Base-by-base conservation (phyloP, 1,140 invertebrate species). In the Zaprionus camerounensis region DNA sequence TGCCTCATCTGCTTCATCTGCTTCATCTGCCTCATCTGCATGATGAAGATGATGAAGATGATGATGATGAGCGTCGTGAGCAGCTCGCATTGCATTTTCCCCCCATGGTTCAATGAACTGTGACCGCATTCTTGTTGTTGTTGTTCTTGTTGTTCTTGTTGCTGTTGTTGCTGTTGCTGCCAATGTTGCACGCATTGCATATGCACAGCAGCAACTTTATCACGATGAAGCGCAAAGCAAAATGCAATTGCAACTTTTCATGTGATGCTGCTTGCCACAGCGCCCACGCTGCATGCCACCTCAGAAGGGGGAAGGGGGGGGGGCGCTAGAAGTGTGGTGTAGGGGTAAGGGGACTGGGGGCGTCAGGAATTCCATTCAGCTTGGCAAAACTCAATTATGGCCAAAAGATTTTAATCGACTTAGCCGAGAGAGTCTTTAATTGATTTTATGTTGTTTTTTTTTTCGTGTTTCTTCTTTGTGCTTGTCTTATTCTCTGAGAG, bases 101-200 rank as follows among this genome's bases (percentile, higher is more conserved):
- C 41, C 78, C 68, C 80, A 76, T 59, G 81, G 81, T 84, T 84
- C 81, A 84, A 84, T 78, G 81, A 84, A 84, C 81, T 84, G 82
- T 84, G 81, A 84, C 81, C 81, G 82, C 81, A 84, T 73, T 82
- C 79, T 71, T 68, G 58, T 66, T 71, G 78, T 65, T 80, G 65
- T n/a, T 34, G 53, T 20, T 20, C 1, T 1, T 20, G 20, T 20
- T 20, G 20, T 31, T 26, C 2, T 44, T 34, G 31, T 34, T 34
- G 56, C 3, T 38, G 55, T 12, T 57, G 31, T 5, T 56, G 34
- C 12, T 56, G 62, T 17, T 59, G 41, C 12, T 41, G 36, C 15
- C 26, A 55, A 49, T 71, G 73, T 59, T 73, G 64, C 55, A 78
- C 79, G 80, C 80, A 78, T 70, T 75, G 80, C 80, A 78, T 78